Evolutionary conservation across 2,888 invertebrate species (phyloP), one percentile per base, ranked within the genome.

Genomic region (Dryococelus australis): DNA sequence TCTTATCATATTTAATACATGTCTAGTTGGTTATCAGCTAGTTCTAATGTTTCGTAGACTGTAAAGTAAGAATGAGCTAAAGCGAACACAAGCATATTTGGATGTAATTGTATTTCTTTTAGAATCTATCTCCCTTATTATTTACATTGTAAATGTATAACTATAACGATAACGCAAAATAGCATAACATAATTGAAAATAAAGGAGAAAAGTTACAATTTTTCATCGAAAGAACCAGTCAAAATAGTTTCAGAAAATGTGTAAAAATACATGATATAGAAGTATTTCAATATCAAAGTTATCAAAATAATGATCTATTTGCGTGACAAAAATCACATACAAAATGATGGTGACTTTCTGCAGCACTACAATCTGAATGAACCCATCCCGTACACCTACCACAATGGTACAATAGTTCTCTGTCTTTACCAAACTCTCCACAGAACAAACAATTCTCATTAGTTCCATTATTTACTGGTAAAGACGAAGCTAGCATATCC

Each of bases 381-480:
- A 83, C 83, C 43, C 83, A 27, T 5, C 43, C 83, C 20, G 83
- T 28, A 83, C 83, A 83, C 28, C 28, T 83, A 9, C 28, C 27
- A 83, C 83, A 83, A 28, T 1, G 83, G 27, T 27, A 83, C 43
- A 10, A 83, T 13, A 83, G 35, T 83, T 83, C 83, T 83, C 20
- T 83, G 83, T 83, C 28, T 20, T 83, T 83, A 43, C 83, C 83
- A 83, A 83, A 83, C 83, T 83, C 83, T 20, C 83, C 83, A 28
- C 83, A 83, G 28, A 83, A 83, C 83, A 12, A 8, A 83, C 83
- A 83, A 12, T 2, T 83, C 8, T 83, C 8, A 43, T 81, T 83
- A 28, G 27, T 2, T 10, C 9, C 8, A 83, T 83, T 27, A 0
- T 83, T 28, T 43, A 28, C 28, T 26, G 83, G 12, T 28, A 4